A percentile compares a stretch with the other conserved stretches of the same genome.
phyloP scores from a whole-genome alignment of 2,113 vertebrate genomes.

The Cryptotis parvus region DNA sequence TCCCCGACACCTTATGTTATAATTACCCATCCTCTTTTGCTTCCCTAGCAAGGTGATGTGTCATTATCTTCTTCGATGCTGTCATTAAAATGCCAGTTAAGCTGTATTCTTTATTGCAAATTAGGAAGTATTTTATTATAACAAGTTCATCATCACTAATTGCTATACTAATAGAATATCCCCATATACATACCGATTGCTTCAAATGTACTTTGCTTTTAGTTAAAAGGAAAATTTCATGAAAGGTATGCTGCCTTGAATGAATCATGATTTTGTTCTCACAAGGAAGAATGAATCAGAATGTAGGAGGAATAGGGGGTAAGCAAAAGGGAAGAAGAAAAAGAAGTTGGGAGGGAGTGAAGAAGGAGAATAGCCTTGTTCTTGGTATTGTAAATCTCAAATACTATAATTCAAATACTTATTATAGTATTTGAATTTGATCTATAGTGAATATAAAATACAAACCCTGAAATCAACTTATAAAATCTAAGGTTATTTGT shows the following conservation, averaged over 20 bases:
- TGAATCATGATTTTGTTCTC: neutral
- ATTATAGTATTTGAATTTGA: no score
- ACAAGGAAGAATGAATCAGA: neutral
- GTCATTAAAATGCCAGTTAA: conserved; percentile 42
- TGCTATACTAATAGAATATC: conserved; percentile 34
- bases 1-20: neutral
- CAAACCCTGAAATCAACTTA: neutral
- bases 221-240: neutral
- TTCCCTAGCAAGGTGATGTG: conserved; percentile 47
- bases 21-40: conserved; percentile 47
- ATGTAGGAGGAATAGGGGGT: no score
- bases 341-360: neutral
- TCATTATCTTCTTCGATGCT: conserved; percentile 42
- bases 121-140: conserved; percentile 53
- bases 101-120: conserved; percentile 53
- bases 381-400: no score
- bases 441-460: neutral
- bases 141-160: conserved; percentile 49
- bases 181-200: neutral
- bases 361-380: neutral
- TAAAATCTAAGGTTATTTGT: neutral
- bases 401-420: no score
- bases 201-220: conserved; percentile 32
- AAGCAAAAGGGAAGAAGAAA: neutral
- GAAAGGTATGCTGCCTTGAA: neutral